Evolutionary conservation across 2,113 vertebrate species (phyloP).

Genomic region (Donacobius atricapilla): DNA sequence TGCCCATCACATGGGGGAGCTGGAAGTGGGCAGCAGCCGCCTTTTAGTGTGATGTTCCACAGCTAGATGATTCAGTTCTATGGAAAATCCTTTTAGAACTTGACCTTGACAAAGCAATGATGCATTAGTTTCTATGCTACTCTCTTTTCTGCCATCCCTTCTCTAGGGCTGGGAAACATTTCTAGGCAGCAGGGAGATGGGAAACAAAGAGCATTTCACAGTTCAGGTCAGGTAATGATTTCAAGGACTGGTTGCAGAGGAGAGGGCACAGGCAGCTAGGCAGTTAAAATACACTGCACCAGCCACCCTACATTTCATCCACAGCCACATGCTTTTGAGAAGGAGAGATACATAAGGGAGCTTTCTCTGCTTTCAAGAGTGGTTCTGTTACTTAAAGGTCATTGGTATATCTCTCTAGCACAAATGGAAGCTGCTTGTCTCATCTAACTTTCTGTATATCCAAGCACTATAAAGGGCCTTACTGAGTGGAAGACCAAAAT

Average conservation of each 20-base stretch:
- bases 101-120: not conserved
- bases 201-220: not conserved
- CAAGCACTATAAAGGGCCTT: not conserved
- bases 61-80: not conserved
- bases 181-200: not conserved
- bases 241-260: not conserved
- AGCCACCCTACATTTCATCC: not conserved
- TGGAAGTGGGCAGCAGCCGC: not conserved
- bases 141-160: not conserved
- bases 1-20: not conserved
- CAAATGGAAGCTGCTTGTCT: not conserved
- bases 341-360: not conserved
- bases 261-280: not conserved
- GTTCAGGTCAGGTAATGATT: not conserved
- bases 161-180: not conserved
- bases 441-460: not conserved
- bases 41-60: not conserved
- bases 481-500: not conserved
- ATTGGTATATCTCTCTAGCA: not conserved
- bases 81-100: not conserved
- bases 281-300: not conserved
- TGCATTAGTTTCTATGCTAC: not conserved
- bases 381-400: not conserved
- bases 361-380: not conserved
- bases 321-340: not conserved